Percentiles rank a stretch among this genome's conserved stretches.
phyloP scores from a whole-genome alignment of 2,797 vertebrate genomes.

The Oreortyx pictus region DNA sequence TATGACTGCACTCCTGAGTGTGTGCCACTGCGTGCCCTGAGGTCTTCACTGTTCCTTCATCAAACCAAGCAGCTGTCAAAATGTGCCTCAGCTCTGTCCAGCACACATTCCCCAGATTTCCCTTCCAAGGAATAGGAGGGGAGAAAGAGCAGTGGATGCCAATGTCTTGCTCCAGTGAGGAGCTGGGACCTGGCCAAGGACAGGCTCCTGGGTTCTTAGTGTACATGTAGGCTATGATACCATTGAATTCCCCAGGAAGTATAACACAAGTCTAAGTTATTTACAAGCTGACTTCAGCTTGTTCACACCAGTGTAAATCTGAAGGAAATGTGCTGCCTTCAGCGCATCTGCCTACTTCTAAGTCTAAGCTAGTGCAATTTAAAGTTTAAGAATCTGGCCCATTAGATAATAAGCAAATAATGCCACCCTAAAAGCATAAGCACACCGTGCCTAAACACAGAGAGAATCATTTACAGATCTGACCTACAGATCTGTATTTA shows the following conservation, averaged over 20 bases:
- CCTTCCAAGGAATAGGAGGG: slow-evolving; percentile 35
- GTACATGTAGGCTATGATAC: background rate
- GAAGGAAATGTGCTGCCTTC: background rate
- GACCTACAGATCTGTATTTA: background rate
- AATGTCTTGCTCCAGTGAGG: slow-evolving; percentile 59
- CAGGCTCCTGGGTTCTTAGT: background rate
- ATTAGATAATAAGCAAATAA: background rate
- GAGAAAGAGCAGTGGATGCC: slow-evolving; percentile 17
- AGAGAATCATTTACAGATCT: background rate
- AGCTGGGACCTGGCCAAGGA: slow-evolving; percentile 59
- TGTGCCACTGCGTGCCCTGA: slow-evolving; percentile 52
- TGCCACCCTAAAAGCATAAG: background rate
- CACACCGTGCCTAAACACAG: background rate
- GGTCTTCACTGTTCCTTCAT: slow-evolving; percentile 55
- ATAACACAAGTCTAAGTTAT: background rate
- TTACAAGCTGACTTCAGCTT: background rate
- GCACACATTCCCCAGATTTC: slow-evolving; percentile 38
- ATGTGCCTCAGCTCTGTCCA: slow-evolving; percentile 46
- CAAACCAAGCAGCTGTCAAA: slow-evolving; percentile 60
- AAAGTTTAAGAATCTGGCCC: background rate
- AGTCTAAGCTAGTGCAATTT: background rate
- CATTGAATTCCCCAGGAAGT: background rate
- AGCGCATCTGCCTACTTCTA: background rate
- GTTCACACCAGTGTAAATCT: background rate
- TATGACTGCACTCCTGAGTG: slow-evolving; percentile 3